Evolutionary conservation across 2,888 invertebrate genomes (phyloP).

Genomic region (Microctonus aethiopoides): DNA sequence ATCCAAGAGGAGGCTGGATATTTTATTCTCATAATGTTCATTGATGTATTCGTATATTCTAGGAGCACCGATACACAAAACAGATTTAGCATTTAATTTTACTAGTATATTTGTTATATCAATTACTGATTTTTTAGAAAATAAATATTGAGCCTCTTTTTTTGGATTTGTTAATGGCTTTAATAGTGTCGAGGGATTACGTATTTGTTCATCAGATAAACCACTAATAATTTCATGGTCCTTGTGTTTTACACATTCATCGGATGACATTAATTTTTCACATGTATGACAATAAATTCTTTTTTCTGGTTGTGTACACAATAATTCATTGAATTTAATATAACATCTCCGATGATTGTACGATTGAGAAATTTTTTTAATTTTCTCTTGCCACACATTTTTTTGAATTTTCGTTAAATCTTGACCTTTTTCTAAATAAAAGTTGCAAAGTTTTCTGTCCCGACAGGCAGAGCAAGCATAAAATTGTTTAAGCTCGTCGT

Average conservation of each 20-base stretch:
- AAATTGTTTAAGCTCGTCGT: slow-evolving; percentile 71
- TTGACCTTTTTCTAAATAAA: slow-evolving; percentile 72
- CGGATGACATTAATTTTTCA: slow-evolving; percentile 68
- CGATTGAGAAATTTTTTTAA: slow-evolving; percentile 65
- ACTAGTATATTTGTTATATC: slow-evolving; percentile 75
- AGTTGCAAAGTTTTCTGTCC: slow-evolving; percentile 80
- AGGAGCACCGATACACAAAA: slow-evolving; percentile 90
- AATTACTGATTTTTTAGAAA: slow-evolving; percentile 75
- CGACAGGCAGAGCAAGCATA: slow-evolving; percentile 88
- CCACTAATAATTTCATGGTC: slow-evolving; percentile 70
- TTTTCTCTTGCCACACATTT: slow-evolving; percentile 70
- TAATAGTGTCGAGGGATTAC: slow-evolving; percentile 76
- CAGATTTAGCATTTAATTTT: slow-evolving; percentile 70
- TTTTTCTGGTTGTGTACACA: slow-evolving; percentile 40
- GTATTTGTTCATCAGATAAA: slow-evolving; percentile 72
- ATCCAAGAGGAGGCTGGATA: slow-evolving; percentile 80
- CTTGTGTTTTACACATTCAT: slow-evolving; percentile 67
- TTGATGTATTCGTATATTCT: slow-evolving; percentile 79
- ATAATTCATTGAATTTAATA: slow-evolving; percentile 70
- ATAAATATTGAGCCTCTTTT: slow-evolving; percentile 90
- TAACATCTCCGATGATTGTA: slow-evolving; percentile 71
- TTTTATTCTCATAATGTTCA: slow-evolving; percentile 56
- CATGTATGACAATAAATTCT: slow-evolving; percentile 77
- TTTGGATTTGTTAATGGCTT: slow-evolving; percentile 79
- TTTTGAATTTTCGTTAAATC: slow-evolving; percentile 62